Base-by-base conservation (phyloP, 1,140 invertebrate species). In the Penaeus chinensis region DNA sequence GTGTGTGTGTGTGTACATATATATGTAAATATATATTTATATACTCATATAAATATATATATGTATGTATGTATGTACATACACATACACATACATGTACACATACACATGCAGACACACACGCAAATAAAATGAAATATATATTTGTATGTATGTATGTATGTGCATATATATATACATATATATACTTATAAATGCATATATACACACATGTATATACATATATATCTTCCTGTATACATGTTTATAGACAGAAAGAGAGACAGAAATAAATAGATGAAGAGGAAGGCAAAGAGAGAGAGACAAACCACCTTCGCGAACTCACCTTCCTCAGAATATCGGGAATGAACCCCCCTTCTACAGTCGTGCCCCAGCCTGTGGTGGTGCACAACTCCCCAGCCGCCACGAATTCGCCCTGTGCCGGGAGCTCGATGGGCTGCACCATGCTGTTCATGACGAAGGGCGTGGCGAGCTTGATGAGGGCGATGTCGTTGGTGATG, bases 281-380 rank as follows among this genome's bases (percentile, higher is more conserved):
- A 71, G n/a, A n/a, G n/a, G n/a, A 37, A 71, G n/a, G n/a, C 24
- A 71, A 13, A 24, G 2, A 71, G n/a, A 71, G 65, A 69, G 65
- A 74, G 22, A 7, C 18, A 8, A 22, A 7, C 7, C 37, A 18
- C 11, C 24, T 11, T 2, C 60, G 22, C n/a, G 20, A 42, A 78
- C 47, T 84, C n/a, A 85, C 76, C 76, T 79, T 79, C 60, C 66
- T 65, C 42, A 85, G 84, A 11, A 78, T 65, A 37, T 85, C 74
- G 4, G 84, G 42, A 4, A 62, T 20, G 5, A 60, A 63, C 0
- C 84, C 84, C 3, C 84, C 84, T 22, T 85, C 54, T 1, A 16
- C 37, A 7, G 84, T 85, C 7, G 74, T 71, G 1, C 84, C 84
- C 84, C 84, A 85, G 27, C 84, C 84, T 11, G 84, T 85, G 19